These are phyloP conservation scores for Neosilurus hyrtlii DNA, from an alignment of 2,797 vertebrate genomes.

Conservation along the genomic window DNA sequence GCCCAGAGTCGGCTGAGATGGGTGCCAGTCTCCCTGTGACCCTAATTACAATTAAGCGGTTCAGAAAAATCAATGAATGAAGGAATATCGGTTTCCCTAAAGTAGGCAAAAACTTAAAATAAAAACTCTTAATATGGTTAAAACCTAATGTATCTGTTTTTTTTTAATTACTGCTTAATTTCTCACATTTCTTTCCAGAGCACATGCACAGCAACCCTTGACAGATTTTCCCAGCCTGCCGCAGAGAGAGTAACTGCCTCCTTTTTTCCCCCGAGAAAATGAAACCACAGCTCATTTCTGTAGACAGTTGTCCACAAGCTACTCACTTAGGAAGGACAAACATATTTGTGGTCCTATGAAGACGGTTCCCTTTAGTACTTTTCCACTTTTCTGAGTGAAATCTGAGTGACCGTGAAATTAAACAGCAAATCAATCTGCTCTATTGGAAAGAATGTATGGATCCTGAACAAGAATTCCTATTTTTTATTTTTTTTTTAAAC, in stretches of 20 bases:
- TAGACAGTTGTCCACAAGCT: background rate
- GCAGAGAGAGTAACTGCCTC: background rate
- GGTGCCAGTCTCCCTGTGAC: no score
- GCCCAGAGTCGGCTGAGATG: no score
- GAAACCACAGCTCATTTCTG: background rate
- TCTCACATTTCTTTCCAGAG: no score
- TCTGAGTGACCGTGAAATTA: slow-evolving; percentile 2
- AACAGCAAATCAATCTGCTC: slow-evolving; percentile 16
- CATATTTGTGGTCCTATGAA: slow-evolving; percentile 3
- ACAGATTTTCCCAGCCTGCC: background rate
- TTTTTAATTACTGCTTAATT: no score
- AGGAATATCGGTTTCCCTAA: background rate
- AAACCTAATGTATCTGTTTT: background rate
- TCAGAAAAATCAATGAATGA: no score
- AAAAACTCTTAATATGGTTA: background rate
- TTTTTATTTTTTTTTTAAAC: background rate
- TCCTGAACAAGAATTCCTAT: slow-evolving; percentile 8
- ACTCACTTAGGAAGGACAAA: background rate
- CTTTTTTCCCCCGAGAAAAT: background rate
- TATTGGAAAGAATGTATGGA: slow-evolving; percentile 9
- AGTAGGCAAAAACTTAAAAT: background rate
- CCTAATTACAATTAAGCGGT: no score
- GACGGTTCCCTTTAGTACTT: background rate
- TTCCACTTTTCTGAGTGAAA: slow-evolving; percentile 2
- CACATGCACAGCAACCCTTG: background rate